These are phyloP conservation scores for Eubasilissa regina DNA, from an alignment of 1,140 invertebrate species.

Conservation along the genomic window DNA sequence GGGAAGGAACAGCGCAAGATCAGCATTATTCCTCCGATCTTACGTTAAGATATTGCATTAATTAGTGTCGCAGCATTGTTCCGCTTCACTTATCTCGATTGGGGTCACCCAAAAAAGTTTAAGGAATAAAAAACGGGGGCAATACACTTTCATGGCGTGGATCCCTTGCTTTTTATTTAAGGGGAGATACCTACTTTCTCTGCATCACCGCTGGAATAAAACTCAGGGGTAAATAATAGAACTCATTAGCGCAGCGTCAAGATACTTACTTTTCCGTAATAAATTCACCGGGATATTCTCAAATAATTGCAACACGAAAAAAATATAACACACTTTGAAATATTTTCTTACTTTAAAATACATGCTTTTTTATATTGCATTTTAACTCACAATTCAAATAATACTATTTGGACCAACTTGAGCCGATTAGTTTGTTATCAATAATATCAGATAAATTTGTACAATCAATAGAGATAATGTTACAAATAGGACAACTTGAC, in stretches of 20 bases:
- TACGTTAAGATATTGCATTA: slow-evolving; percentile 56
- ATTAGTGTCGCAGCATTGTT: slow-evolving; percentile 57
- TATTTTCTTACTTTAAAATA: no score
- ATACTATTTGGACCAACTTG: no score
- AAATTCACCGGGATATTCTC: no score
- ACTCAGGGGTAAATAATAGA: slow-evolving; percentile 19
- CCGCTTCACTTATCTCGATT: slow-evolving; percentile 56
- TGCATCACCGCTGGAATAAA: slow-evolving; percentile 18
- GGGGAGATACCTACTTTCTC: neutral
- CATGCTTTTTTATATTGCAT: no score
- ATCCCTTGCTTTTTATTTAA: slow-evolving; percentile 16
- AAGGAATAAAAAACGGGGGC: slow-evolving; percentile 49
- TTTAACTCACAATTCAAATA: no score
- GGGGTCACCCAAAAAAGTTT: slow-evolving; percentile 50
- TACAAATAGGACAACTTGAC: no score
- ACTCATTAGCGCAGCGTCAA: slow-evolving; percentile 31
- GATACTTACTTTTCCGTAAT: slow-evolving; percentile 1
- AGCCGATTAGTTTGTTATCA: no score
- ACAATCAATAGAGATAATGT: no score
- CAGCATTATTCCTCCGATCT: slow-evolving; percentile 50
- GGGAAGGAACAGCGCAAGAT: slow-evolving; percentile 44
- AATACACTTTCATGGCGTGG: slow-evolving; percentile 42
- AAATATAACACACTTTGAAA: no score
- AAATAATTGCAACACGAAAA: no score
- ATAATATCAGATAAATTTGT: no score